Base-by-base conservation (phyloP, 2,113 vertebrate species). In the Tragulus kanchil region DNA sequence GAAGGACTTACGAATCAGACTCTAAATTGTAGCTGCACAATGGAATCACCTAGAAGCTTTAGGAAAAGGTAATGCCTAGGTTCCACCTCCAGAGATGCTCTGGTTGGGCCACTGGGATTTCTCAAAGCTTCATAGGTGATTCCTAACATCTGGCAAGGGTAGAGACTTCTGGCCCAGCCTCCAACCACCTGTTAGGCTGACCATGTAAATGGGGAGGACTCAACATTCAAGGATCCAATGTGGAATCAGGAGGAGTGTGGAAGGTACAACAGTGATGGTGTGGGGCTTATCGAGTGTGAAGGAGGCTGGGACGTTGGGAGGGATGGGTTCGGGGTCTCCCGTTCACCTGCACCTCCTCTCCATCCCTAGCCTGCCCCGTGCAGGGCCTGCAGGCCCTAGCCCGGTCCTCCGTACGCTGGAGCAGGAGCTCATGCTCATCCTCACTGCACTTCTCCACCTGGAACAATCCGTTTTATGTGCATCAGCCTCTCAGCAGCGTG, bases 231-330 rank as follows among this genome's bases (percentile, higher is more conserved):
- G 56, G 58, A 69, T 93, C 19, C 17, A 59, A 64, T 88, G 23
- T 75, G 59, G 26, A 17, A 77, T 81, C 56, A 48, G 81, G 62
- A 1, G 14, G 11, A 10, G 56, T 0, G 1, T 48, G 59, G n/a
- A 3, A 52, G 42, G 61, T 4, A 28, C 0, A 5, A 0, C 3
- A 3, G 31, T 0, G 42, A 79, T 31, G 19, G 9, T 25, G 21
- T 0, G 10, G 10, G 28, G 16, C 28, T 88, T 23, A 5, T 0
- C 2, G 3, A 7, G 31, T 23, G 28, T 3, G 9, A 54, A 75
- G 64, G 10, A 42, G 28, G 31, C 15, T 8, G 85, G n/a, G n/a
- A n/a, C n/a, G n/a, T n/a, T n/a, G n/a, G n/a, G n/a, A n/a, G n/a
- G n/a, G n/a, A n/a, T n/a, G n/a, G n/a, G n/a, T 42, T 48, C 52